phyloP scores from a whole-genome alignment of 2,888 invertebrate species.

The Megastigmus dorsalis region DNA sequence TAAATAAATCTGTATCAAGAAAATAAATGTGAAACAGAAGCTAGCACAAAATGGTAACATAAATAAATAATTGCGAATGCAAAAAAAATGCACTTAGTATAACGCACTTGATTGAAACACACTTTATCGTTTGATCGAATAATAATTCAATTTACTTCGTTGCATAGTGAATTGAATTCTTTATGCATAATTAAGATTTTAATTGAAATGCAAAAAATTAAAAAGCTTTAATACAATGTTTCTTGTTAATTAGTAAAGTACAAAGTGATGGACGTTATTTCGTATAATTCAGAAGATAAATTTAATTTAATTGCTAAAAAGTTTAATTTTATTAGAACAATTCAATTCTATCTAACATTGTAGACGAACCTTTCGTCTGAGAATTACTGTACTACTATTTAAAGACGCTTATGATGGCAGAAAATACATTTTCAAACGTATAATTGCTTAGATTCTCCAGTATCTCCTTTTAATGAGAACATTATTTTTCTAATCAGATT shows the following conservation, averaged over 20 bases:
- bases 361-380: no score
- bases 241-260: slow-evolving; percentile 4
- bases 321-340: no score
- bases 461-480: no score
- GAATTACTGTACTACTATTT: no score
- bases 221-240: background rate
- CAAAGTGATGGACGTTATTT: background rate
- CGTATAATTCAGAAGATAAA: background rate
- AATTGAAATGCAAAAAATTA: slow-evolving; percentile 31
- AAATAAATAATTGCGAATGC: background rate
- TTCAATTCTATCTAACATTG: no score
- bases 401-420: no score
- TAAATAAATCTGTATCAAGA: slow-evolving; percentile 5
- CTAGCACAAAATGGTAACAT: slow-evolving; percentile 16
- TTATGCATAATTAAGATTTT: slow-evolving; percentile 37
- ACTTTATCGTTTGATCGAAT: slow-evolving; percentile 32
- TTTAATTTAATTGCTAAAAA: slow-evolving; percentile 28
- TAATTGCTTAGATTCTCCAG: no score
- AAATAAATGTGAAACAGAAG: background rate
- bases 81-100: slow-evolving; percentile 9
- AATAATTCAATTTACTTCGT: slow-evolving; percentile 31
- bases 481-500: no score
- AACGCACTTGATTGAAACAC: slow-evolving; percentile 20
- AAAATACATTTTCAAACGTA: no score
- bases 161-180: slow-evolving; percentile 10